These are phyloP conservation scores for Mesocentrotus franciscanus DNA, from an alignment of 53 echinoderm and acorn worm species.

Conservation along the genomic window DNA sequence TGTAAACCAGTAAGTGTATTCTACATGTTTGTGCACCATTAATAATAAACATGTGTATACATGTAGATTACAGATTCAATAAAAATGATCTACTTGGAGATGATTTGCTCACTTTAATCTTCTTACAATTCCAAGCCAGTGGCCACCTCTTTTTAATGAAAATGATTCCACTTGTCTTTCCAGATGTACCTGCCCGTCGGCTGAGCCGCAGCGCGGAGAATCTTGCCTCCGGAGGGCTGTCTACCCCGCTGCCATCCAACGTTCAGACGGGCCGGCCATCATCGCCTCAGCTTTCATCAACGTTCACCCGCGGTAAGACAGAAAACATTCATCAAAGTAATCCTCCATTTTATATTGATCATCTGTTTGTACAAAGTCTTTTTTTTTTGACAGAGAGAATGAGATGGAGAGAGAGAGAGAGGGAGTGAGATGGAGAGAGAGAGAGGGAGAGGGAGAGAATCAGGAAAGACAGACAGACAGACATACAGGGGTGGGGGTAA, in stretches of 20 bases:
- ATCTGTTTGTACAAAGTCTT: not conserved
- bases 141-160: not conserved
- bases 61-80: too few species aligned
- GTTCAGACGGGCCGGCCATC: slow-evolving; percentile 62
- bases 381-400: not conserved
- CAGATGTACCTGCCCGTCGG: slow-evolving; percentile 75
- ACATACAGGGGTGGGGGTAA: too few species aligned
- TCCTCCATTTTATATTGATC: not conserved
- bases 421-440: not conserved
- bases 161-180: not conserved
- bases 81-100: not conserved
- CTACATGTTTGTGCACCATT: too few species aligned
- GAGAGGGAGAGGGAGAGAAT: not conserved
- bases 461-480: not conserved
- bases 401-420: slow-evolving; percentile 5
- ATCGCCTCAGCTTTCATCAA: slow-evolving; percentile 74
- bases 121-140: not conserved
- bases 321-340: slow-evolving; percentile 5
- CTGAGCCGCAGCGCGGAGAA: slow-evolving; percentile 82
- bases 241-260: slow-evolving; percentile 9
- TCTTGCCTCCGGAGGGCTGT: slow-evolving; percentile 61
- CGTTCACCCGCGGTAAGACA: slow-evolving; percentile 67
- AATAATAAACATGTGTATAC: too few species aligned
- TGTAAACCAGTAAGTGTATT: too few species aligned
- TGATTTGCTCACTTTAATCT: not conserved